Conservation (phyloP, 2,888 invertebrate genomes). For the Esperia sulphurella region DNA sequence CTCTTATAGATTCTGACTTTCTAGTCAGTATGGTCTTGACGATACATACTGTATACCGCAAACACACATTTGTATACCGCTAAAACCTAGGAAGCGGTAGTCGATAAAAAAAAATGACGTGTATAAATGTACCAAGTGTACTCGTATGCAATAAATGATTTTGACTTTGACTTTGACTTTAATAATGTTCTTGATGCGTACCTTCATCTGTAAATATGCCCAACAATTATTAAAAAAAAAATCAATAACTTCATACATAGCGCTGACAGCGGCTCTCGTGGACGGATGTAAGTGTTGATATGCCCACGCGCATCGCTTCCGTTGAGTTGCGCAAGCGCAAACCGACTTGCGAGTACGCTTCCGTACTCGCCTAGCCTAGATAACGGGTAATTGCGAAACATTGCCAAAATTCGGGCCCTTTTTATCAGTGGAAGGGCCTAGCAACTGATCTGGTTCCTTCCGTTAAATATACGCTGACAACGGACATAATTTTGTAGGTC, state of each 20-base stretch:
- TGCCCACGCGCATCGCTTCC: conserved; percentile 32
- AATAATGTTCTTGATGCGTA: too few relatives aligned
- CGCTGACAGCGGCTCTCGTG: conserved; percentile 17
- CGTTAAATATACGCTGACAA: neutral
- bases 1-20: too few relatives aligned
- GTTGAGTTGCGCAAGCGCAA: conserved; percentile 34
- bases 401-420: conserved; percentile 44
- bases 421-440: neutral
- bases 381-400: conserved; percentile 63
- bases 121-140: too few relatives aligned
- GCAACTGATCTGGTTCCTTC: neutral
- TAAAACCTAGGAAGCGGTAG: too few relatives aligned
- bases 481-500: too few relatives aligned
- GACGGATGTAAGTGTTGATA: conserved; percentile 40
- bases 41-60: too few relatives aligned
- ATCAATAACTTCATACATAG: neutral
- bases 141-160: too few relatives aligned
- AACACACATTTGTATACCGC: too few relatives aligned
- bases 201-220: neutral
- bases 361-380: conserved; percentile 54
- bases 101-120: too few relatives aligned
- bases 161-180: too few relatives aligned
- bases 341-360: conserved; percentile 22
- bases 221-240: neutral
- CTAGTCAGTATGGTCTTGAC: too few relatives aligned